These are phyloP conservation scores for Cybosia mesomella DNA, from an alignment of 2,888 invertebrate species.

Conservation along the genomic window DNA sequence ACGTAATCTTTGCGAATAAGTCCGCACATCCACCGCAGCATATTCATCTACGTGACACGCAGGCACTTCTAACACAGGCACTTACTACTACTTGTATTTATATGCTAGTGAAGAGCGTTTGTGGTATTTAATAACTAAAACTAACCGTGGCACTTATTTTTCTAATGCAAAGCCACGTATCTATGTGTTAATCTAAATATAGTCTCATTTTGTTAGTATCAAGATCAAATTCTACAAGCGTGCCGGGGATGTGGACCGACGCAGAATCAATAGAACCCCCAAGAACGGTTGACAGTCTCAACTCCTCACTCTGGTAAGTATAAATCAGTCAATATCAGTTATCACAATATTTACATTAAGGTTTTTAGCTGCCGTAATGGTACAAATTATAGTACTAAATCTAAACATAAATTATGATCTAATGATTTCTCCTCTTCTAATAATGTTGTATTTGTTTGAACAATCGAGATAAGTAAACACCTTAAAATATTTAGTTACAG, in stretches of 20 bases:
- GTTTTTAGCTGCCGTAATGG: background rate
- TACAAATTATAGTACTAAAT: background rate
- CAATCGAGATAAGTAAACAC: background rate
- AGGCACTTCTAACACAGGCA: no score
- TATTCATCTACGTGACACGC: no score
- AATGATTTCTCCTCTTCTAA: background rate
- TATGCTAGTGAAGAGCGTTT: no score
- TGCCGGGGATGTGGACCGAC: conserved; percentile 83
- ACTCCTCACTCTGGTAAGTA: conserved; percentile 78
- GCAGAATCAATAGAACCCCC: conserved; percentile 88
- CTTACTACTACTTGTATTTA: no score
- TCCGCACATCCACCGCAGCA: no score
- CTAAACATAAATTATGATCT: no score
- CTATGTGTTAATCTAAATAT: background rate
- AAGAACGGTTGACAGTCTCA: conserved; percentile 85
- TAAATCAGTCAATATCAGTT: background rate
- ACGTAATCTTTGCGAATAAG: no score
- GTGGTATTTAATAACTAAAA: no score
- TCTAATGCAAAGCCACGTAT: background rate
- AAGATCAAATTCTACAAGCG: conserved; percentile 90
- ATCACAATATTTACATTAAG: background rate
- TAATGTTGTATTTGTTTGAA: background rate
- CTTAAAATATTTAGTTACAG: conserved; percentile 73
- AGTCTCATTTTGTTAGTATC: conserved; percentile 76
- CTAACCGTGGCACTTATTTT: no score